phyloP scores from a whole-genome alignment of 2,888 invertebrate genomes.

The Strigamia transsilvanica region DNA sequence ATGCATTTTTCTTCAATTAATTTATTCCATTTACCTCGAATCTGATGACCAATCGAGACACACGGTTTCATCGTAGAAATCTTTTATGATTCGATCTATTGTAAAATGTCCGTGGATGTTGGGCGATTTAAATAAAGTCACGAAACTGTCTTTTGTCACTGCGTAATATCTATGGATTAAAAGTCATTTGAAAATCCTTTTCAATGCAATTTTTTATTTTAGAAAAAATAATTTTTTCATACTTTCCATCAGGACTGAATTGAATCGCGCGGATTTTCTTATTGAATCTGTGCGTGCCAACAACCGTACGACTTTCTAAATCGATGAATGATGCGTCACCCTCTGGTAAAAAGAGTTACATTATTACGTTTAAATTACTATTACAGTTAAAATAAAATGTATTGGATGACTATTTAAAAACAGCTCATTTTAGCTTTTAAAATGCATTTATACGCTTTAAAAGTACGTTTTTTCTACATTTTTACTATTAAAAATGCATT shows the following conservation, averaged over 20 bases:
- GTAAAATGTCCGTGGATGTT: constrained; percentile 76
- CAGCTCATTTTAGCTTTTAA: no score
- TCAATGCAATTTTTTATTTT: no score
- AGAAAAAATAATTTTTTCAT: constrained; percentile 56
- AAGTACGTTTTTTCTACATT: no score
- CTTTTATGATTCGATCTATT: constrained; percentile 82
- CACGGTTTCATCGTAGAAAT: constrained; percentile 82
- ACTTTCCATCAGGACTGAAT: constrained; percentile 94
- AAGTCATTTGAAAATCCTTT: no score
- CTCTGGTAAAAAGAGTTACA: constrained; percentile 63
- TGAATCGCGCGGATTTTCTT: constrained; percentile 77
- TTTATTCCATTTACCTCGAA: constrained; percentile 71
- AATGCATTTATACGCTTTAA: no score
- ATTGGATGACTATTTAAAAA: no score
- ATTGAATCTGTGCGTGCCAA: constrained; percentile 86
- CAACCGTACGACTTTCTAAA: constrained; percentile 80
- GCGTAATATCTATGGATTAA: constrained; percentile 74
- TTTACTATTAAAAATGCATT: no score
- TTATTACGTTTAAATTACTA: constrained; percentile 48
- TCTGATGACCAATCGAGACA: constrained; percentile 93
- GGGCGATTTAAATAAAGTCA: constrained; percentile 86
- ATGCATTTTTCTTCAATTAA: neutral
- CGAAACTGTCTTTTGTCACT: constrained; percentile 83
- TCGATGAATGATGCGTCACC: constrained; percentile 72
- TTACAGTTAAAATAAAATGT: no score